phyloP scores from a whole-genome alignment of 30 jellyfish, hydroid and myxozoan genomes.

The Sanderia malayensis region DNA sequence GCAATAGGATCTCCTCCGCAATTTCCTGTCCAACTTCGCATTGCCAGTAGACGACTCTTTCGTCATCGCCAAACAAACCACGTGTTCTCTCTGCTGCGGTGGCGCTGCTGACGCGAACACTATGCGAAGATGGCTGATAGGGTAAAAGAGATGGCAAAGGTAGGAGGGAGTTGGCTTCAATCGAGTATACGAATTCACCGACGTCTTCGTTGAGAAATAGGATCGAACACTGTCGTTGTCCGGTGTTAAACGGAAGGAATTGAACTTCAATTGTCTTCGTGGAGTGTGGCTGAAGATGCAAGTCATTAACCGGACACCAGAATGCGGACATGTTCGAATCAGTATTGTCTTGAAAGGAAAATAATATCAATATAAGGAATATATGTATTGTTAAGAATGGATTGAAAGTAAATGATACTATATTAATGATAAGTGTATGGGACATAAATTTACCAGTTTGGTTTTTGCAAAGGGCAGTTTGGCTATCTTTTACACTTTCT shows the following conservation, averaged over 20 bases:
- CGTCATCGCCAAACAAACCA: conserved; percentile 61
- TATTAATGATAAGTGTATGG: too few species aligned
- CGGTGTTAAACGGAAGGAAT: conserved; percentile 83
- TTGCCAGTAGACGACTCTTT: conserved; percentile 75
- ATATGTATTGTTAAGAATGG: too few species aligned
- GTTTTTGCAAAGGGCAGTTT: neutral
- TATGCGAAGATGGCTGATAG: conserved; percentile 40
- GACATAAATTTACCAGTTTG: too few species aligned
- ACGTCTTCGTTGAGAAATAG: conserved; percentile 70
- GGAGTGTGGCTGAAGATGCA: conserved; percentile 47
- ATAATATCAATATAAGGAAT: too few species aligned
- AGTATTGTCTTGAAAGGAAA: conserved; percentile 15
- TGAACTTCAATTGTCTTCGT: conserved; percentile 52
- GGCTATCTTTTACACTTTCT: neutral
- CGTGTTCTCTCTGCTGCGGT: conserved; percentile 60
- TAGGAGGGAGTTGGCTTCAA: conserved; percentile 78
- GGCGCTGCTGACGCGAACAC: conserved; percentile 67
- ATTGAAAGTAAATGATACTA: too few species aligned
- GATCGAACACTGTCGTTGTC: conserved; percentile 88
- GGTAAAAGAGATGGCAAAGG: conserved; percentile 85
- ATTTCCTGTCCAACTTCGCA: conserved; percentile 72
- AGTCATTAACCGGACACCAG: conserved; percentile 65
- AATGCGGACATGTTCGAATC: conserved; percentile 60
- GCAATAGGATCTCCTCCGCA: conserved; percentile 64
- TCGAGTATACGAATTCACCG: conserved; percentile 85